phyloP scores from a whole-genome alignment of 2,797 vertebrate genomes.

The Anguilla marmorata region DNA sequence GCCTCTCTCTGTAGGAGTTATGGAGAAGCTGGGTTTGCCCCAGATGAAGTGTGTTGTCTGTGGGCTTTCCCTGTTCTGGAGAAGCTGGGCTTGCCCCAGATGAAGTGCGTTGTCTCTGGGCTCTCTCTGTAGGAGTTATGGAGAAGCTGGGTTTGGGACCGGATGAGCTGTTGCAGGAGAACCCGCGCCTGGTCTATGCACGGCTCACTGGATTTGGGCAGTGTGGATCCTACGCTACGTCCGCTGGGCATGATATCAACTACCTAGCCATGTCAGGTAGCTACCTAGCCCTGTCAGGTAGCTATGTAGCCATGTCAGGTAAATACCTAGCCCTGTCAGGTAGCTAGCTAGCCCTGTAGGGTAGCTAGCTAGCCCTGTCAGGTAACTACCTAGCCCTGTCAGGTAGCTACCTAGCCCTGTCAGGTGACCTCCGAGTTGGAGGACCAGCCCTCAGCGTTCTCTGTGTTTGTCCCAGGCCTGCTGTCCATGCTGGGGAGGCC shows the following conservation, averaged over 20 bases:
- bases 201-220: slow-evolving; percentile 93
- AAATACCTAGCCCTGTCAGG: too few relatives aligned
- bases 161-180: slow-evolving; percentile 75
- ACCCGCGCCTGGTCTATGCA: slow-evolving; percentile 89
- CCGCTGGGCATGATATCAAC: slow-evolving; percentile 95
- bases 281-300: slow-evolving; percentile 86
- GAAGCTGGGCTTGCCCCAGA: background rate
- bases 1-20: background rate
- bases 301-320: background rate
- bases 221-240: slow-evolving; percentile 71
- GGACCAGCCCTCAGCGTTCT: background rate
- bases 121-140: slow-evolving; percentile 82
- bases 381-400: too few relatives aligned
- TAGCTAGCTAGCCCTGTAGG: too few relatives aligned
- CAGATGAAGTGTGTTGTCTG: too few relatives aligned
- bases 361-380: too few relatives aligned
- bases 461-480: slow-evolving; percentile 70
- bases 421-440: too few relatives aligned
- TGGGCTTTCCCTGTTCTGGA: background rate
- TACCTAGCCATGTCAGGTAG: slow-evolving; percentile 90
- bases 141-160: slow-evolving; percentile 90
- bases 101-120: background rate
- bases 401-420: background rate
- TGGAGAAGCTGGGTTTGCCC: too few relatives aligned
- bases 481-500: slow-evolving; percentile 84